These are phyloP conservation scores for Leptosomus discolor DNA, from an alignment of 2,113 vertebrate genomes.

Conservation along the genomic window DNA sequence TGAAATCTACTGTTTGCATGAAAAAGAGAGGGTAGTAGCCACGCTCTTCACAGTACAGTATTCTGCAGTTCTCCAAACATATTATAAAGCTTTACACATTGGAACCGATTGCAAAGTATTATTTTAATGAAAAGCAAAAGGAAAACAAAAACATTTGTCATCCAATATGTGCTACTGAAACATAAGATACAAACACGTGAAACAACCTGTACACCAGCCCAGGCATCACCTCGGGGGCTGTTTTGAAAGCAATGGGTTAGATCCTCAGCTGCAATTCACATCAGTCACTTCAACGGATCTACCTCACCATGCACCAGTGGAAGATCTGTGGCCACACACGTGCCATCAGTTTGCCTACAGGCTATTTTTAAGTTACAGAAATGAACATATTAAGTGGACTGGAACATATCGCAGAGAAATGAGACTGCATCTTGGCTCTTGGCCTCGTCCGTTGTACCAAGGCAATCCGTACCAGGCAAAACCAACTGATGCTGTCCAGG, in stretches of 20 bases:
- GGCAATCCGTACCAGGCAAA: neutral
- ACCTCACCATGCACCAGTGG: neutral
- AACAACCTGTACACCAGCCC: neutral
- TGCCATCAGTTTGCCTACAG: neutral
- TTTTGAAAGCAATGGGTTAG: neutral
- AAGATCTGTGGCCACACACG: accelerated
- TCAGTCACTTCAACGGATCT: conserved; percentile 6
- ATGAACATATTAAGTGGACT: neutral
- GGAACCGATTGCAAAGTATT: neutral
- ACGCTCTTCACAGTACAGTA: neutral
- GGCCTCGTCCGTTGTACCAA: neutral
- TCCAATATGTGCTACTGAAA: neutral
- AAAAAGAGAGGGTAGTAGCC: neutral
- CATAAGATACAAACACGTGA: accelerated
- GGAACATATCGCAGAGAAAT: neutral
- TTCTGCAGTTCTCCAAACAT: neutral
- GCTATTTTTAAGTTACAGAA: neutral
- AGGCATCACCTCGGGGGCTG: neutral
- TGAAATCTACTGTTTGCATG: neutral
- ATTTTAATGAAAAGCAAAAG: neutral
- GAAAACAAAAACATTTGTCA: neutral
- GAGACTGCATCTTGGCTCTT: neutral
- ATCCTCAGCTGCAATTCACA: conserved; percentile 37
- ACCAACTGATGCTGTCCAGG: neutral
- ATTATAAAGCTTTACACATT: neutral